Evolutionary conservation across 2,888 invertebrate species (phyloP).

Genomic region (Sturmia bella): DNA sequence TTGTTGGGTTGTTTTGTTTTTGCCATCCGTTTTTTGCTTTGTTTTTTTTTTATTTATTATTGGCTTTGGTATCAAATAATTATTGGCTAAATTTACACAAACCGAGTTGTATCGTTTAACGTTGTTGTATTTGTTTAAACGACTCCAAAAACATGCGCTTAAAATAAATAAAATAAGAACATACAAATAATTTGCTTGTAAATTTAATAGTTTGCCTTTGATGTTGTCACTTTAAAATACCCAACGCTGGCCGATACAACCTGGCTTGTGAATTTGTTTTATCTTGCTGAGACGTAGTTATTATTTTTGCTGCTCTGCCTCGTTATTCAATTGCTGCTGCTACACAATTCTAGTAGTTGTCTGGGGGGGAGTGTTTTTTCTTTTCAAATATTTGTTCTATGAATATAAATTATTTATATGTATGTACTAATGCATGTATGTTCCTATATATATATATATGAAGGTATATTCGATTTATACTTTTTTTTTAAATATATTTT

Average conservation of each 20-base stretch:
- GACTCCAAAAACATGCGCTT: too few relatives aligned
- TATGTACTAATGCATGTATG: background rate
- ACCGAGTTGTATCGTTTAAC: too few relatives aligned
- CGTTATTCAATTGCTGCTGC: background rate
- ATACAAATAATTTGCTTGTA: too few relatives aligned
- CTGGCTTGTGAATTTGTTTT: conserved; percentile 25
- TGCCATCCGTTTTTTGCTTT: conserved; percentile 3
- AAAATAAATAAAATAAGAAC: too few relatives aligned
- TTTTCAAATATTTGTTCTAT: conserved; percentile 30
- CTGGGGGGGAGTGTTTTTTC: conserved; percentile 1
- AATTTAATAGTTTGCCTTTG: too few relatives aligned
- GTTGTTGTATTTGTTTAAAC: too few relatives aligned
- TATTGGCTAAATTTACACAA: too few relatives aligned
- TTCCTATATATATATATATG: background rate
- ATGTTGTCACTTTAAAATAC: too few relatives aligned
- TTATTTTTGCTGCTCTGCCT: background rate
- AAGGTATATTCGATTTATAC: conserved; percentile 21
- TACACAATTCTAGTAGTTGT: conserved; percentile 7
- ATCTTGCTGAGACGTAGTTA: conserved; percentile 1
- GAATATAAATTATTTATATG: conserved; percentile 29
- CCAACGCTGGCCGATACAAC: too few relatives aligned
- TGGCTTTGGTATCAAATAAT: conserved; percentile 2
- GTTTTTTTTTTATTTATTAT: conserved; percentile 7
- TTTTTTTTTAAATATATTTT: conserved; percentile 32
- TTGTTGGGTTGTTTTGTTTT: background rate